Evolutionary conservation across 2,113 vertebrate species (phyloP).

Genomic region (Bubo scandiacus): DNA sequence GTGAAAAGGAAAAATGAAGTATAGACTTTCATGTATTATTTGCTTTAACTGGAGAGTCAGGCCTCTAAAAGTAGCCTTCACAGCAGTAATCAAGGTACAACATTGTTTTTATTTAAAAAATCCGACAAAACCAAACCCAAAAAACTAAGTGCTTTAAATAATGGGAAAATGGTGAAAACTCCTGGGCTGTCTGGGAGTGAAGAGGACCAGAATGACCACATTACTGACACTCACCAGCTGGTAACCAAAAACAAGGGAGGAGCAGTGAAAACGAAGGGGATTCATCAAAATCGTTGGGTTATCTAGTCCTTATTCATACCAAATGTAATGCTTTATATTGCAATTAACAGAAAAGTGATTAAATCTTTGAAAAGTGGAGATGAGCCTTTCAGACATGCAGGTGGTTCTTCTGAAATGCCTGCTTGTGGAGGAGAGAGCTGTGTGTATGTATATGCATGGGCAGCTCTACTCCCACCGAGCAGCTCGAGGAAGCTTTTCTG

Average conservation of each 20-base stretch:
- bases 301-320: neutral
- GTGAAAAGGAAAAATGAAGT: neutral
- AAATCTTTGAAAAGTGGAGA: neutral
- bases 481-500: neutral
- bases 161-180: neutral
- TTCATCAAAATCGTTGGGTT: neutral
- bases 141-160: neutral
- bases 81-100: neutral
- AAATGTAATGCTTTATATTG: neutral
- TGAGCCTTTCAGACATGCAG: neutral
- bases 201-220: neutral
- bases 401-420: neutral
- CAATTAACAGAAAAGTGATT: neutral
- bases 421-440: neutral
- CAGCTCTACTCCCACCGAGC: neutral
- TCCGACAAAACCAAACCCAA: fast-evolving
- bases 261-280: neutral
- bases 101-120: neutral
- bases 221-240: neutral
- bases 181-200: neutral
- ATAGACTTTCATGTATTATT: neutral
- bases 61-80: neutral
- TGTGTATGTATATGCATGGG: neutral
- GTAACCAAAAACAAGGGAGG: neutral
- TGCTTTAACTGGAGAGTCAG: neutral